phyloP scores from a whole-genome alignment of 2,113 vertebrate genomes.

The Cryptotis parvus region DNA sequence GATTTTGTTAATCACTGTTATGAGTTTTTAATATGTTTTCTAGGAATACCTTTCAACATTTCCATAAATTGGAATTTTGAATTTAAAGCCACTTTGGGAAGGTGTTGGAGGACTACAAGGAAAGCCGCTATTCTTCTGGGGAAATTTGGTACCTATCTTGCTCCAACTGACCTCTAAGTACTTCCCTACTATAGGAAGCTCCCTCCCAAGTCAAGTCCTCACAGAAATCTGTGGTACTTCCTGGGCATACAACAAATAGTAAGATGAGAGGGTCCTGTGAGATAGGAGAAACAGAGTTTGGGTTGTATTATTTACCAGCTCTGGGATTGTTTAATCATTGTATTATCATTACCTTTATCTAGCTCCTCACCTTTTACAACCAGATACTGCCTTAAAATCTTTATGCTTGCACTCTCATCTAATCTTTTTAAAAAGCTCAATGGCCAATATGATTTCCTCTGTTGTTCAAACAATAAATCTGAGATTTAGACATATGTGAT shows the following conservation, averaged over 20 bases:
- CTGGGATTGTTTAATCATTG: background rate
- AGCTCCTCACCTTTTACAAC: background rate
- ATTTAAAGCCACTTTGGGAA: conserved; percentile 30
- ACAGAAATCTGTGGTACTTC: background rate
- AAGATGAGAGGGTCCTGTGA: background rate
- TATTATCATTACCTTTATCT: background rate
- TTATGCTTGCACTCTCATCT: background rate
- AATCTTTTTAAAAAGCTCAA: background rate
- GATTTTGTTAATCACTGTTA: conserved; percentile 26
- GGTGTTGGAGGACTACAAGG: background rate
- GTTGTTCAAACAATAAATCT: background rate
- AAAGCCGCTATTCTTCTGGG: background rate
- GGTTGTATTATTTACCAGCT: background rate
- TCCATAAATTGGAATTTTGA: conserved; percentile 9
- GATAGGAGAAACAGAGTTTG: background rate
- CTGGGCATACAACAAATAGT: background rate
- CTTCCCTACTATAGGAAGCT: background rate
- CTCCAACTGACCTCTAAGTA: background rate
- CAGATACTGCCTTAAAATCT: background rate
- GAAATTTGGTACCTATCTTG: background rate
- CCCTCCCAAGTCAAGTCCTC: background rate
- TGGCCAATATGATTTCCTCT: background rate
- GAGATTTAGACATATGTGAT: background rate
- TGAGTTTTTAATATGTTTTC: conserved; percentile 48
- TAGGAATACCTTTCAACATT: conserved; percentile 47